Evolutionary conservation across 1,140 invertebrate genomes (phyloP).

Genomic region (Metaphire vulgaris): DNA sequence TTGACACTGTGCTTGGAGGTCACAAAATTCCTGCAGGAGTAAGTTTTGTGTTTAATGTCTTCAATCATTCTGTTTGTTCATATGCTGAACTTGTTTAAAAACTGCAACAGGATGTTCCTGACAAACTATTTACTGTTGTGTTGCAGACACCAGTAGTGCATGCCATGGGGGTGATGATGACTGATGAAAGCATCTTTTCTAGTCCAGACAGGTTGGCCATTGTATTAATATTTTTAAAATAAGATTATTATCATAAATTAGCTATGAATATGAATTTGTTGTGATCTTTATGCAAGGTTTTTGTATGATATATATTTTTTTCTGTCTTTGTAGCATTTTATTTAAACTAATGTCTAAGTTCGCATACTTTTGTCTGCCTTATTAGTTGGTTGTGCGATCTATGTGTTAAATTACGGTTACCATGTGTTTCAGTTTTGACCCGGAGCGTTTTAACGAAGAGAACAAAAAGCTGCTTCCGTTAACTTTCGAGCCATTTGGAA

Average conservation of each 20-base stretch:
- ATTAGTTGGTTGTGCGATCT: too few species aligned
- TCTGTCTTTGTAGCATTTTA: too few species aligned
- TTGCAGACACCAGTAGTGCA: conserved; percentile 48
- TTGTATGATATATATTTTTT: too few species aligned
- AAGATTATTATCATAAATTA: conserved; percentile 3
- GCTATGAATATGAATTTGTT: not conserved
- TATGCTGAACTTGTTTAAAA: not conserved
- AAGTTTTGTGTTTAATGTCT: not conserved
- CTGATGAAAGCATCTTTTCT: conserved; percentile 41
- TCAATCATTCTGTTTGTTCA: not conserved
- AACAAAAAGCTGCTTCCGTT: conserved; percentile 33
- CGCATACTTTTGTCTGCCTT: too few species aligned
- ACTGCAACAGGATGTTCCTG: not conserved
- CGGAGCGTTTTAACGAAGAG: conserved; percentile 42
- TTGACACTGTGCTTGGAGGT: conserved; percentile 44
- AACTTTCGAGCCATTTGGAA: conserved; percentile 45
- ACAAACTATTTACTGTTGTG: not conserved
- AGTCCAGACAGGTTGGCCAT: conserved; percentile 40
- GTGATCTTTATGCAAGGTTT: too few species aligned
- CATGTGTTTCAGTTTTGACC: conserved; percentile 44
- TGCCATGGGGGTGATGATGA: conserved; percentile 42
- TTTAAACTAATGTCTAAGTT: too few species aligned
- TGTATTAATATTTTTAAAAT: not conserved
- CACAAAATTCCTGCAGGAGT: conserved; percentile 40
- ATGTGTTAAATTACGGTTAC: too few species aligned